Percentiles rank a stretch among this genome's conserved stretches.
These are phyloP conservation scores for Cosmia trapezina DNA, from an alignment of 2,888 invertebrate species.

Conservation along the genomic window DNA sequence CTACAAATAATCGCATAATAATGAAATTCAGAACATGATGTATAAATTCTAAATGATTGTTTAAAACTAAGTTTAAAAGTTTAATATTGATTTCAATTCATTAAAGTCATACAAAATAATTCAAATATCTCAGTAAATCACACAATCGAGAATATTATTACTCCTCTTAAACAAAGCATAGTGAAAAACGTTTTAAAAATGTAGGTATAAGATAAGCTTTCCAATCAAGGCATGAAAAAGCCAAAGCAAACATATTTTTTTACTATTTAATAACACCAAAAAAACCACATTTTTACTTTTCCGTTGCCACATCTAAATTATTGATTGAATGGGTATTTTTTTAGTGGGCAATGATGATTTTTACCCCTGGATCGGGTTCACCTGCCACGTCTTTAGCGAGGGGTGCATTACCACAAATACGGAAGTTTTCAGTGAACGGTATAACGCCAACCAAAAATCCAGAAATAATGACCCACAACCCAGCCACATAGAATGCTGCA, in stretches of 20 bases:
- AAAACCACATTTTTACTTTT: not conserved
- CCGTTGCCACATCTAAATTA: not conserved
- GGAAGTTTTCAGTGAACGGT: slow-evolving; percentile 92
- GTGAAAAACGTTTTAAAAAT: slow-evolving; percentile 11
- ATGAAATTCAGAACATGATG: slow-evolving; percentile 21
- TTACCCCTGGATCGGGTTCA: slow-evolving; percentile 85
- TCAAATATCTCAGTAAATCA: slow-evolving; percentile 24
- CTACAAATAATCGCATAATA: slow-evolving; percentile 11
- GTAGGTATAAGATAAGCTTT: slow-evolving; percentile 2
- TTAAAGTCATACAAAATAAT: slow-evolving; percentile 19
- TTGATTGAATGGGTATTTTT: not conserved
- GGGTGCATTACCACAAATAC: slow-evolving; percentile 89
- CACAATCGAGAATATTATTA: slow-evolving; percentile 20
- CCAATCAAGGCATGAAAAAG: slow-evolving; percentile 9
- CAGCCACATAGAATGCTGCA: slow-evolving; percentile 94
- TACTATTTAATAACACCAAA: not conserved
- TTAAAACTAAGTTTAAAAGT: not conserved
- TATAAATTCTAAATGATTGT: slow-evolving; percentile 12
- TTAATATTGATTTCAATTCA: slow-evolving; percentile 28
- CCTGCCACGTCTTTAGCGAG: slow-evolving; percentile 85
- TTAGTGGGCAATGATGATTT: slow-evolving; percentile 87
- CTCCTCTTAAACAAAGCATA: slow-evolving; percentile 23
- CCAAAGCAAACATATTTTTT: not conserved
- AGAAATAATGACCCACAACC: slow-evolving; percentile 95
- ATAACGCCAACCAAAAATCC: slow-evolving; percentile 93